Base-by-base conservation (phyloP, 2,113 vertebrate genomes). In the Theropithecus gelada region DNA sequence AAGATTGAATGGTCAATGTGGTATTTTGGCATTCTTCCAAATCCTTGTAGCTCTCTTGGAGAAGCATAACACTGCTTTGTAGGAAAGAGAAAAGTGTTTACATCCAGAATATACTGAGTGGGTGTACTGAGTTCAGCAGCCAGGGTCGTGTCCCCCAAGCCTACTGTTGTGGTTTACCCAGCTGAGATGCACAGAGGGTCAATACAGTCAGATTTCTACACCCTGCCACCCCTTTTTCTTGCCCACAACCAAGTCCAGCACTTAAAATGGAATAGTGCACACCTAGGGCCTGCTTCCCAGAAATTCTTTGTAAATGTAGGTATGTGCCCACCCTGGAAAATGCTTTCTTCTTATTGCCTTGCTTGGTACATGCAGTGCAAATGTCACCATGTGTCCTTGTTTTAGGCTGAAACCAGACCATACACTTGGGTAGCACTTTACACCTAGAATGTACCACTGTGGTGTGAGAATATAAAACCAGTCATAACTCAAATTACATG, bases 51-150 rank as follows among this genome's bases (percentile, higher is more conserved):
- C 86, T 85, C 64, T 93, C 83, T 90, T 85, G 30, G 88, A 98
- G 93, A 97, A 93, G 93, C 55, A 61, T 88, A 95, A 90, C 0
- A 20, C 48, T 83, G 91, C 94, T 92, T 94, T n/a, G 40, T 94
- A 73, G 90, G 90, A 97, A 97, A 70, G 55, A 84, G 81, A n/a
- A 91, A 92, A 92, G 94, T 97, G 55, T 98, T 97, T 98, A 84
- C 80, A 88, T 97, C 83, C 86, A 91, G 91, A 96, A 80, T 83
- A 66, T 55, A 38, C 3, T 73, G 93, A 90, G 94, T 92, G 94
- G 87, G 86, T 92, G 96, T 73, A 43, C 48, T 43, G 92, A 94
- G 94, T 96, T 97, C 90, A 95, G 90, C 95, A 85, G 87, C 61
- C 57, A 50, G 89, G 94, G 95, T 94, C 85, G 7, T 14, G 81